A percentile compares a stretch with the other conserved stretches of the same genome.
phyloP scores from a whole-genome alignment of 2,888 invertebrate genomes.

The Pilophorus perplexus region DNA sequence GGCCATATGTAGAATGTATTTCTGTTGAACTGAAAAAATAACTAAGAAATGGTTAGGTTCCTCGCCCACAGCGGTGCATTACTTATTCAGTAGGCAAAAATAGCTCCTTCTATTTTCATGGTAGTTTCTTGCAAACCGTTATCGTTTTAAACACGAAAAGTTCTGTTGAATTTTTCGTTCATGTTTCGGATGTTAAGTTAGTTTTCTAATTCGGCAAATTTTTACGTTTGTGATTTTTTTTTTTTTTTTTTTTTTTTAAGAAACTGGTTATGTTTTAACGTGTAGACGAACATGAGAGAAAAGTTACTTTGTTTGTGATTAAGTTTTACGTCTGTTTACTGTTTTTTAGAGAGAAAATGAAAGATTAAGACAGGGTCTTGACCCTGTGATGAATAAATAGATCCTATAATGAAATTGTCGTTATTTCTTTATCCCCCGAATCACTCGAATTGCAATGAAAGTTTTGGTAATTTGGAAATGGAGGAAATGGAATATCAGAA shows the following conservation, averaged over 20 bases:
- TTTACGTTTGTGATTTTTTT: no score
- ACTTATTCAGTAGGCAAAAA: constrained; percentile 9
- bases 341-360: constrained; percentile 15
- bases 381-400: constrained; percentile 37
- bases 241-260: no score
- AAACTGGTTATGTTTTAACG: constrained; percentile 20
- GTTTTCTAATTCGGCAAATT: neutral
- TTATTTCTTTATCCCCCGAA: neutral
- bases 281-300: neutral
- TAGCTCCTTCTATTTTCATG: constrained; percentile 5
- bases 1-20: no score
- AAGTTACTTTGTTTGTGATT: constrained; percentile 17
- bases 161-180: no score
- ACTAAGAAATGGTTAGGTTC: constrained; percentile 29
- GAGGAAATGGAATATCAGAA: no score
- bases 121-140: constrained; percentile 8
- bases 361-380: constrained; percentile 26
- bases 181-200: no score
- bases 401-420: constrained; percentile 16
- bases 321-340: constrained; percentile 25
- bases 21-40: no score
- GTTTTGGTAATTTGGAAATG: no score
- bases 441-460: no score
- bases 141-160: no score
- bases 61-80: constrained; percentile 5